A percentile compares a stretch with the other conserved stretches of the same genome.
Conservation (phyloP, 2,113 vertebrate genomes). For the Sebastes schlegelii region DNA sequence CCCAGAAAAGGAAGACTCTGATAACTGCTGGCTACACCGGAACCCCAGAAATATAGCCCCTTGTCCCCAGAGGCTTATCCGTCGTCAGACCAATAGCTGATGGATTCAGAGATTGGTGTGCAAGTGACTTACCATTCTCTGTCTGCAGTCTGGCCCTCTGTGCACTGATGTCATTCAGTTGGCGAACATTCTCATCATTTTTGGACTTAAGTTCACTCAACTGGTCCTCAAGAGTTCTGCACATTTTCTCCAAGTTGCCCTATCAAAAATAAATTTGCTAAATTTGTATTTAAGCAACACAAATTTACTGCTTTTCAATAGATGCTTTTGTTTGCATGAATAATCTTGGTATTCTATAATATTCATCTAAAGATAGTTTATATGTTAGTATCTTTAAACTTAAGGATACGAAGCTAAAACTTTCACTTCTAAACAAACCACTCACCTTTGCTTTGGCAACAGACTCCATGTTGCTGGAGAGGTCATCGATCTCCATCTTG, state of each 20-base stretch:
- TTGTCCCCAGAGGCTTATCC: too few relatives aligned
- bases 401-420: neutral
- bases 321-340: neutral
- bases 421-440: neutral
- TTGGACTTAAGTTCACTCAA: constrained; percentile 88
- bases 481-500: constrained; percentile 80
- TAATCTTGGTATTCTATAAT: neutral
- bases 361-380: neutral
- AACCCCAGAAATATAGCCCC: too few relatives aligned
- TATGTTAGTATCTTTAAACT: neutral
- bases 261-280: neutral
- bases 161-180: constrained; percentile 67
- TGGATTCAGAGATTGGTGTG: neutral
- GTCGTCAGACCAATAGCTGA: too few relatives aligned
- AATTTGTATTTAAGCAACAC: neutral
- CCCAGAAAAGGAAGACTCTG: too few relatives aligned
- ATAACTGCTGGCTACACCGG: too few relatives aligned
- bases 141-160: constrained; percentile 74
- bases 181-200: constrained; percentile 77
- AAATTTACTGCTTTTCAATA: neutral
- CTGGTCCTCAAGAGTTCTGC: constrained; percentile 91
- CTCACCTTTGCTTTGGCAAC: constrained; percentile 84
- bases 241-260: constrained; percentile 90
- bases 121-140: constrained; percentile 61
- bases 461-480: constrained; percentile 75